A percentile compares a stretch with the other conserved stretches of the same genome.
phyloP scores from a whole-genome alignment of 2,113 vertebrate genomes.

The Neodon shergylaensis region DNA sequence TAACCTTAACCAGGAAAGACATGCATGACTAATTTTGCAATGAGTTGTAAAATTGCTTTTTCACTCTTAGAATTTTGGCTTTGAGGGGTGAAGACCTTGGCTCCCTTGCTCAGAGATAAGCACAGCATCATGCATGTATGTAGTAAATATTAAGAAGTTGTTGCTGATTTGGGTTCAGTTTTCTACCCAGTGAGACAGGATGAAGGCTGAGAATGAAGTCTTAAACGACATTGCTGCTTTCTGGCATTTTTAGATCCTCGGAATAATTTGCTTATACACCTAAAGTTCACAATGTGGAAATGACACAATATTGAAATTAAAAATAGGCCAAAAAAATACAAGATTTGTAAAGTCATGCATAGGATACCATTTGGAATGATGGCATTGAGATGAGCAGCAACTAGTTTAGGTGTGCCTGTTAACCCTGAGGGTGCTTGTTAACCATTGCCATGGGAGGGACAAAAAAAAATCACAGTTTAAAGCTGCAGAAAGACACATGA shows the following conservation, averaged over 20 bases:
- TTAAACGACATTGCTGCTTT: background rate
- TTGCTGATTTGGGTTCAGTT: background rate
- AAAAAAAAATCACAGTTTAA: background rate
- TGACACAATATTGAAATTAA: background rate
- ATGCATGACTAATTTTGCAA: background rate
- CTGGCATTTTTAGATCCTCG: slow-evolving; percentile 11
- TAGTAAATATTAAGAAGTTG: background rate
- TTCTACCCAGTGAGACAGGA: background rate
- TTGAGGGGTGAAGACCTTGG: background rate
- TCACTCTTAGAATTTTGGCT: background rate
- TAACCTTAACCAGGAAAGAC: background rate
- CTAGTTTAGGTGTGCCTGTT: background rate
- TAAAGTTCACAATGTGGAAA: slow-evolving; percentile 20
- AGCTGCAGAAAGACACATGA: background rate
- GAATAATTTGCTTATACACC: background rate
- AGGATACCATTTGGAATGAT: background rate
- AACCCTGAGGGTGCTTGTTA: background rate
- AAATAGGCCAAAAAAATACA: background rate
- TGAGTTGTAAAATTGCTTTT: background rate
- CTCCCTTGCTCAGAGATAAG: background rate
- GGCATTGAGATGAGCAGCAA: background rate
- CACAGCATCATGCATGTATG: background rate
- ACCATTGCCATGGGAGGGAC: background rate
- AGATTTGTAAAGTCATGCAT: background rate
- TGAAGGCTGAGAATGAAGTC: background rate